Evolutionary conservation across 2,797 vertebrate genomes (phyloP), one percentile per base, ranked within the genome.

Genomic region (Phataginus tricuspis): DNA sequence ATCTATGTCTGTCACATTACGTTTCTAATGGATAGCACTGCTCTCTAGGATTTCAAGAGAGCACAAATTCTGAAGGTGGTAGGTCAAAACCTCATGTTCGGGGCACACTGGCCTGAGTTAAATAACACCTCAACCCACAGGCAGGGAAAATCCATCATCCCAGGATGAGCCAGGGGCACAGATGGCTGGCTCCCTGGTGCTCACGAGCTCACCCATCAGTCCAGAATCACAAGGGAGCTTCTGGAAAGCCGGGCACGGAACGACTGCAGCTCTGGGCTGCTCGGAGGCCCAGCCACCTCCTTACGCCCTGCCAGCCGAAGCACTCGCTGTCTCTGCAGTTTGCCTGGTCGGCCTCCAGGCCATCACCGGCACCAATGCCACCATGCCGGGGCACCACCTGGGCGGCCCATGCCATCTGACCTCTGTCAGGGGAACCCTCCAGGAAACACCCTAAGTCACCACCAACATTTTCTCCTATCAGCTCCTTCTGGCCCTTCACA

Each of bases 31-130:
- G 7, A 3, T 19, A 25, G 5, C 9, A 23, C 23, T 11, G 5
- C 27, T 53, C 18, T 21, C 1, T 7, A 1, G 9, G 16, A 25
- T 45, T 61, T 68, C 66, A 23, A 3, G 4, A 55, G 27, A 45
- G 1, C 25, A 3, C 4, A 2, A 0, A 21, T 21, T 2, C 1
- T 63, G 10, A 63, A 49, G 9, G 4, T 0, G 3, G 4, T 2
- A 3, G 2, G 2, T 23, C 34, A 61, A 53, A 42, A 42, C 23
- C 68, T 31, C 4, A 4, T 15, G 42, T 0, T 59, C 2, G 19
- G 15, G 55, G 42, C 64, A 27, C 51, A 23, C 25, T 42, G 3
- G 11, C 4, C 34, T 49, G 16, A 3, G 29, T 18, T 37, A 18
- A n/a, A 53, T 2, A 7, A 12, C 5, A 27, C 5, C 11, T 23